Evolutionary conservation across 1,140 invertebrate species (phyloP), one percentile per base, ranked within the genome.

Genomic region (Lucilia sericata): DNA sequence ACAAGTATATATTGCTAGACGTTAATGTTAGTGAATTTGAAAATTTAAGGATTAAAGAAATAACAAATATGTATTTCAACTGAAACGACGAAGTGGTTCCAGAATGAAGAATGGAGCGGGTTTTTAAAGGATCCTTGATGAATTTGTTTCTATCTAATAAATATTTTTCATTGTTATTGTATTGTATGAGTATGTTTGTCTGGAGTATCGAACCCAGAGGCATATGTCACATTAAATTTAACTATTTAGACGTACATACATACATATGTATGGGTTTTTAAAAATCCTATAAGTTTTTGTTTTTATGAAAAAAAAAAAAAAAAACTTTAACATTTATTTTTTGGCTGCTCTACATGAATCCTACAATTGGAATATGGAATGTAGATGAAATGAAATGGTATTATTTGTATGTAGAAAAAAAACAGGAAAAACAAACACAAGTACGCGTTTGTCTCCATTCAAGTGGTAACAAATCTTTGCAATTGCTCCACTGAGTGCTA

Each of bases 401-500:
- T 70, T 1, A 12, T 70, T 21, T 21, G 2, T 70, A 70, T 70
- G 19, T 70, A 25, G 7, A 70, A 30, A 30, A 25, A 25, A 70
- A 17, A 60, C 10, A 60, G 10, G 42, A 8, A 55, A 70, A 10
- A 70, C 65, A 70, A n/a, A 70, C 19, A 70, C 65, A 70, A 78
- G 42, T 36, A 80, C 42, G 19, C 76, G 42, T 87, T 87, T 89
- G 88, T 88, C 88, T 88, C 49, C 65, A 83, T 74, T 70, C 21
- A 74, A 83, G 60, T 83, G 83, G 74, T 36, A 86, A 89, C 87
- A 89, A 89, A 89, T 89, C 88, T 89, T 89, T 86, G 36, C 76
- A 88, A 89, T 89, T 87, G 88, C 88, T 86, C 88, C 88, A 84
- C 84, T 85, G 88, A 89, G 88, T 89, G 89, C 88, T 89, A 89